Percentiles rank a stretch among this genome's conserved stretches.
phyloP scores from a whole-genome alignment of 1,140 invertebrate species.

The Apis laboriosa region DNA sequence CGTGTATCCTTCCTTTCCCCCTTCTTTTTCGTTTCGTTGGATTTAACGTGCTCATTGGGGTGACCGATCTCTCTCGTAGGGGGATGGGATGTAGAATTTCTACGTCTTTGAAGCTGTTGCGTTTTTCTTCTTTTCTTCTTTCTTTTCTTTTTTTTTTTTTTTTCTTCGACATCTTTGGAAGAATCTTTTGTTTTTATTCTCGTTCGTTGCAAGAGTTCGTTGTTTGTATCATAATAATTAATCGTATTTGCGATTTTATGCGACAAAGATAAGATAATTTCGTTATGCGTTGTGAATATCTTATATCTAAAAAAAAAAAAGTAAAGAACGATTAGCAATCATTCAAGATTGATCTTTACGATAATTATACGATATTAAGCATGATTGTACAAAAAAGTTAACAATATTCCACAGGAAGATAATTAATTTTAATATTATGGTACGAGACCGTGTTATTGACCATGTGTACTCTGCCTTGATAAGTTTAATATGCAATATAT shows the following conservation, averaged over 20 bases:
- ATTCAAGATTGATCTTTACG: neutral
- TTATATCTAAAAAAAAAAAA: too few relatives aligned
- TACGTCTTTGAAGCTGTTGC: neutral
- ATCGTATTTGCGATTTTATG: too few relatives aligned
- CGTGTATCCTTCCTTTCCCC: neutral
- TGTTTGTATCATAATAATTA: too few relatives aligned
- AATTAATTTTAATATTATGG: neutral
- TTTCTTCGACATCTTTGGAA: neutral
- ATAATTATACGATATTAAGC: neutral
- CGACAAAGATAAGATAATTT: too few relatives aligned
- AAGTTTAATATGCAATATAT: neutral
- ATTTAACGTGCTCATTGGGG: neutral
- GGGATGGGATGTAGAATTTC: neutral
- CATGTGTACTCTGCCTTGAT: too few relatives aligned
- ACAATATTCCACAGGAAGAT: neutral
- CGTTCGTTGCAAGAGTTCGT: too few relatives aligned
- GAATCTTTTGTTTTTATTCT: accelerated
- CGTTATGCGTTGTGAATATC: too few relatives aligned
- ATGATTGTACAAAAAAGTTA: neutral
- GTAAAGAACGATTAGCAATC: too few relatives aligned
- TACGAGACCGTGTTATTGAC: neutral
- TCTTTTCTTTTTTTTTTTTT: too few relatives aligned
- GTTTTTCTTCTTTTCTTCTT: neutral
- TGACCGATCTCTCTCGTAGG: neutral
- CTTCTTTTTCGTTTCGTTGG: neutral